Evolutionary conservation across 2,797 vertebrate genomes (phyloP).

Genomic region (Australoheros facetus): DNA sequence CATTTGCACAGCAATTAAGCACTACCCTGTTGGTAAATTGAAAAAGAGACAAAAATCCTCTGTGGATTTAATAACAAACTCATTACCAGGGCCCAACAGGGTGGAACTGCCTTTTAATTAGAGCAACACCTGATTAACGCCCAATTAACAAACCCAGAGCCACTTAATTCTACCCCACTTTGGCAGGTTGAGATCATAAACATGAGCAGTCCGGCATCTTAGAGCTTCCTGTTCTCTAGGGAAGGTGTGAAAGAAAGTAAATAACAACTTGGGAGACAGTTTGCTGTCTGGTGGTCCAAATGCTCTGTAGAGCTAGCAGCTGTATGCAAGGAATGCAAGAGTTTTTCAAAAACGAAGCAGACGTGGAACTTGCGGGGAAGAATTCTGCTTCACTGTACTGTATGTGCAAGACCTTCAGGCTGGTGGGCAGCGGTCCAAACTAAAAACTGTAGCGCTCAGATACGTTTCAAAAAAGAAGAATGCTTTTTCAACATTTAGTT

Average conservation of each 20-base stretch:
- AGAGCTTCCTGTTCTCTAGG: constrained; percentile 55
- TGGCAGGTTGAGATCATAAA: constrained; percentile 76
- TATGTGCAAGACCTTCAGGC: constrained; percentile 24
- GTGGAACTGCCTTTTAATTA: constrained; percentile 86
- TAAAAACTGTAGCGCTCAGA: neutral
- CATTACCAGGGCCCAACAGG: constrained; percentile 83
- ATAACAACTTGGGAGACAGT: constrained; percentile 61
- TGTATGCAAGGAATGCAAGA: neutral
- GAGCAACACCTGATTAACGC: constrained; percentile 85
- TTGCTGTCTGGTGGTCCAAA: constrained; percentile 58
- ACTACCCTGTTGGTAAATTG: constrained; percentile 80
- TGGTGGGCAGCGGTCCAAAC: constrained; percentile 33
- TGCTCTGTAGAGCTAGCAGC: constrained; percentile 28
- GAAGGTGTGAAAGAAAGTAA: constrained; percentile 62
- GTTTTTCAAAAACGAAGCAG: constrained; percentile 35
- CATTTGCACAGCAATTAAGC: constrained; percentile 82
- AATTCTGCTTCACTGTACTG: constrained; percentile 30
- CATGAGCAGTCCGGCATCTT: constrained; percentile 65
- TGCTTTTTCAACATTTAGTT: neutral
- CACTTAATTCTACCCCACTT: constrained; percentile 78
- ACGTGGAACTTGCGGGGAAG: constrained; percentile 30
- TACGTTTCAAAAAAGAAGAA: neutral
- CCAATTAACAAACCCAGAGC: constrained; percentile 81
- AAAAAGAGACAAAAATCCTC: constrained; percentile 81
- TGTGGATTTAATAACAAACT: constrained; percentile 85